Conservation (phyloP, 1,140 invertebrate genomes). For the Leptinotarsa lineolata region DNA sequence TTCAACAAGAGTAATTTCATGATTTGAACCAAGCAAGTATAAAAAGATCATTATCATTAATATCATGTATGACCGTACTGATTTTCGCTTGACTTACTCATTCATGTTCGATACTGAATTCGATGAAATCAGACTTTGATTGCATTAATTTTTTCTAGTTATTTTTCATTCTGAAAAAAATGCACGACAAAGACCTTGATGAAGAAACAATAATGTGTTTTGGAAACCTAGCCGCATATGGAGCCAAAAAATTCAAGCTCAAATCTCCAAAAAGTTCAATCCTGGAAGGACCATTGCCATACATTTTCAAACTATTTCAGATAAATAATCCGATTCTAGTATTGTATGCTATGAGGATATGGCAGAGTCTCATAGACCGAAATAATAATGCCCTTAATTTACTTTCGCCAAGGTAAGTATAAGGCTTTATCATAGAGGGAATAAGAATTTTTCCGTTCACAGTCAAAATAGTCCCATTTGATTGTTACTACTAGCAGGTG, state of each 20-base stretch:
- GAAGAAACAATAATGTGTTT: constrained; percentile 58
- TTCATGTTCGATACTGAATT: no score
- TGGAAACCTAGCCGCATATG: constrained; percentile 59
- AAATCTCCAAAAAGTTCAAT: neutral
- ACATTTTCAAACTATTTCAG: neutral
- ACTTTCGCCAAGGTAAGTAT: constrained; percentile 55
- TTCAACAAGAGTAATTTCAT: no score
- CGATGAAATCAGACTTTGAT: neutral
- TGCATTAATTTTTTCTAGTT: constrained; percentile 46
- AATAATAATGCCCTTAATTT: constrained; percentile 58
- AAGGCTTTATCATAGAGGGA: no score
- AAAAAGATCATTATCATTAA: no score
- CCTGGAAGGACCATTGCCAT: constrained; percentile 15
- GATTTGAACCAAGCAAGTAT: no score
- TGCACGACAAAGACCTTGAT: constrained; percentile 39
- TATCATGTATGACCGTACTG: no score
- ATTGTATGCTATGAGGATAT: constrained; percentile 60
- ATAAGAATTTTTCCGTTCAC: no score
- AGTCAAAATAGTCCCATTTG: neutral
- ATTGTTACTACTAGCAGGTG: neutral
- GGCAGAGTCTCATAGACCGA: constrained; percentile 62
- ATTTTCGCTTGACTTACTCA: no score
- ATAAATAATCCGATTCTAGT: constrained; percentile 38
- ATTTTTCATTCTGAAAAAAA: constrained; percentile 39
- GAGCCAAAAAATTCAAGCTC: constrained; percentile 44